Percentiles rank a stretch among this genome's conserved stretches.
phyloP scores from a whole-genome alignment of 2,888 invertebrate genomes.

The Ptychoptera contaminata region DNA sequence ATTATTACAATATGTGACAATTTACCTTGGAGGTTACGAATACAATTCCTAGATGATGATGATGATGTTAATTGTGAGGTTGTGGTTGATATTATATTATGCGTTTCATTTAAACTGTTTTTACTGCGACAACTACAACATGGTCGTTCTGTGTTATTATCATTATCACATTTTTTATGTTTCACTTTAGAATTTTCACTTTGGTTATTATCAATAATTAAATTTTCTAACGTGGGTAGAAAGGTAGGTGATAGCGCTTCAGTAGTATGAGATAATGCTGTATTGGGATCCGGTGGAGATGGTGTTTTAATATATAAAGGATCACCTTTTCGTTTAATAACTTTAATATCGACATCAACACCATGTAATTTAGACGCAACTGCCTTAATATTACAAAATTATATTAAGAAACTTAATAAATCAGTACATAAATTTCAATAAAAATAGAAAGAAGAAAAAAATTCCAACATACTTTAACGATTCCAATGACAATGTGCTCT shows the following conservation, averaged over 20 bases:
- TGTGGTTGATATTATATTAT: too few species aligned
- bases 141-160: too few species aligned
- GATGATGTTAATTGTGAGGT: too few species aligned
- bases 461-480: constrained; percentile 60
- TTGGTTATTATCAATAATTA: too few species aligned
- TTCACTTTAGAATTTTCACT: too few species aligned
- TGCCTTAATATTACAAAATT: constrained; percentile 41
- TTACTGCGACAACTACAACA: too few species aligned
- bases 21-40: too few species aligned
- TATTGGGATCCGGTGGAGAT: not conserved
- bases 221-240: too few species aligned
- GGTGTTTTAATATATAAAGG: constrained; percentile 21
- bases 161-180: too few species aligned
- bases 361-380: constrained; percentile 87
- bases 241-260: not conserved
- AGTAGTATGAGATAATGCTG: not conserved
- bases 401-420: not conserved
- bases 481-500: constrained; percentile 92
- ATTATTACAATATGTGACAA: too few species aligned
- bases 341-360: constrained; percentile 82
- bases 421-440: constrained; percentile 3
- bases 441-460: not conserved
- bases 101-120: too few species aligned
- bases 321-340: constrained; percentile 73
- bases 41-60: too few species aligned